Base-by-base conservation (phyloP, 2,888 invertebrate genomes). In the Dilophus febrilis region DNA sequence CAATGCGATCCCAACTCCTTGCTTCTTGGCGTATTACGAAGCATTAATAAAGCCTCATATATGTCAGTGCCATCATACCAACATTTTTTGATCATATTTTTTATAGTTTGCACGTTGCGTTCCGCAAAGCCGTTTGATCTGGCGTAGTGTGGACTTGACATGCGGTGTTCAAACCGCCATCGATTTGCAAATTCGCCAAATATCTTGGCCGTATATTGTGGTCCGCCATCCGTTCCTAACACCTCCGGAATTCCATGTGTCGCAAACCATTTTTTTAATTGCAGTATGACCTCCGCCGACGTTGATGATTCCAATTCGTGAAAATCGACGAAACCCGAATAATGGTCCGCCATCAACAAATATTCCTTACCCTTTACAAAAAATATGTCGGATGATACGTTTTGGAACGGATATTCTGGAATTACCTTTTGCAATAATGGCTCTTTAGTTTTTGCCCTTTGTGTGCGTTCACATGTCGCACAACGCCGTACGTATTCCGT, bases 221-320 rank as follows among this genome's bases (percentile, higher is more conserved):
- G 39, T n/a, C 47, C 47, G n/a, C 45, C 44, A 32, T 51, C 50
- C 12, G 44, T 38, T 31, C 44, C 42, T 11, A 51, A 19, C 12
- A 38, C 41, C 28, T 43, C 27, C 13, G 47, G 47, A 30, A 47
- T 48, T 6, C 47, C 47, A 36, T 46, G 47, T 14, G 38, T 31
- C 17, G 44, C 16, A 34, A 43, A 43, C 43, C 43, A 43, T 29
- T 39, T 19, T 26, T 37, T n/a, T 8, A 40, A 18, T 12, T 19
- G 14, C 12, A 22, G 17, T 12, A 40, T 36, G 11, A 35, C 7
- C 26, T 40, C 40, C 12, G 7, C 16, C 13, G 40, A 40, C 10
- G 40, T 39, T 27, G 28, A 12, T 12, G 37, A 40, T 39, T 26
- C 40, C 17, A 42, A 16, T 7, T 17, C 17, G 40, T 27, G 16